phyloP scores from a whole-genome alignment of 2,888 invertebrate genomes.

The Xanthorhoe spadicearia region DNA sequence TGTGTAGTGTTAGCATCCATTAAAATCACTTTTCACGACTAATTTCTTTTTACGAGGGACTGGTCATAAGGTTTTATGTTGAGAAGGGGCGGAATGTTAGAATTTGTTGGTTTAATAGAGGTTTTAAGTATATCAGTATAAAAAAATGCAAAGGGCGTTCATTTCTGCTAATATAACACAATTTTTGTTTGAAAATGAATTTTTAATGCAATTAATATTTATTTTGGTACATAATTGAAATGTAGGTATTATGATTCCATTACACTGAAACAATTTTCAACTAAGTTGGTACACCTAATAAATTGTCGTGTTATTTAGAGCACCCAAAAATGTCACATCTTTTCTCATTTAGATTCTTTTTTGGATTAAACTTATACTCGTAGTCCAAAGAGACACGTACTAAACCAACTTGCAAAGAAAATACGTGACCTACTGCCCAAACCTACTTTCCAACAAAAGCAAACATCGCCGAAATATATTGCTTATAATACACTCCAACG shows the following conservation, averaged over 20 bases:
- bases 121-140: conserved; percentile 17
- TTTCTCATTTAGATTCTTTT: background rate
- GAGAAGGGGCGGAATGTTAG: conserved; percentile 8
- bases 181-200: background rate
- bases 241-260: no score
- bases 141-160: background rate
- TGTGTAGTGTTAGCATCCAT: background rate
- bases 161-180: background rate
- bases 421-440: conserved; percentile 16
- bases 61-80: conserved; percentile 35
- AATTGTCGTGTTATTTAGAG: background rate
- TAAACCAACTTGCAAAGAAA: conserved; percentile 13
- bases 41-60: conserved; percentile 34
- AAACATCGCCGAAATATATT: conserved; percentile 13
- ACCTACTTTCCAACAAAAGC: conserved; percentile 10
- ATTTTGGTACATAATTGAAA: no score
- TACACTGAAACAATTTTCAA: no score
- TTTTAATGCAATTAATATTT: background rate
- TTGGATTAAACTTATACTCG: background rate
- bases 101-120: conserved; percentile 12
- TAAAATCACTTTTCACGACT: conserved; percentile 27
- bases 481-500: conserved; percentile 3
- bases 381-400: conserved; percentile 1
- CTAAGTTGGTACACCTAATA: no score
- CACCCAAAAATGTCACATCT: background rate